Evolutionary conservation across 1,140 invertebrate species (phyloP).

Genomic region (Halotydeus destructor): DNA sequence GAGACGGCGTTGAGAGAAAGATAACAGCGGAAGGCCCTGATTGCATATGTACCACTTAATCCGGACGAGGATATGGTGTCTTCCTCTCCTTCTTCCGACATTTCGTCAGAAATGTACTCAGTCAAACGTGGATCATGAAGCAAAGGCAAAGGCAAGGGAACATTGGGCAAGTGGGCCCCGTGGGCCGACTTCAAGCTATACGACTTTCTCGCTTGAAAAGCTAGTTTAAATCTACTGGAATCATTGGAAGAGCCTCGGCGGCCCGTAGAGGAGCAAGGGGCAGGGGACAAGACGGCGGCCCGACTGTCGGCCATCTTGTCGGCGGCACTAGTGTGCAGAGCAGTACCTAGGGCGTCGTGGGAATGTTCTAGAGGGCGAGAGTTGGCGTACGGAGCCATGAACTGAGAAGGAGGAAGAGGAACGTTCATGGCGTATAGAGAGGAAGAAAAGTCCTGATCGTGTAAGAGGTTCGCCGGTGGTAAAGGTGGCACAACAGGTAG

Average conservation of each 20-base stretch:
- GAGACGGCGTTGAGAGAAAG: neutral
- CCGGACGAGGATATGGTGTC: constrained; percentile 21
- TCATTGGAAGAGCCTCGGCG: no score
- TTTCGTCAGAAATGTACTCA: constrained; percentile 16
- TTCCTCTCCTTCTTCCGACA: constrained; percentile 16
- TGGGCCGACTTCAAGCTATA: constrained; percentile 22
- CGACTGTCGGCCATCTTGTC: constrained; percentile 16
- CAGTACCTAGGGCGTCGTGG: constrained; percentile 5
- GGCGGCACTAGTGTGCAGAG: constrained; percentile 15
- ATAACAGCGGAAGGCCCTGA: no score
- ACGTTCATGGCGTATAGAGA: constrained; percentile 3
- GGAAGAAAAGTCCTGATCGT: neutral
- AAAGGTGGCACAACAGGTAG: no score
- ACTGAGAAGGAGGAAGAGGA: constrained; percentile 5
- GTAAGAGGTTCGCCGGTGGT: no score
- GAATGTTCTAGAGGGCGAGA: constrained; percentile 1
- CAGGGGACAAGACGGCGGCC: constrained; percentile 2
- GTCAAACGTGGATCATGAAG: constrained; percentile 12
- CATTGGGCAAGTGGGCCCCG: no score
- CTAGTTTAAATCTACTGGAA: no score
- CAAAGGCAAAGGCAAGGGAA: constrained; percentile 9
- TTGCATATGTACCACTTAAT: no score
- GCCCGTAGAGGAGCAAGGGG: constrained; percentile 10
- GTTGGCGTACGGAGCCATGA: neutral
- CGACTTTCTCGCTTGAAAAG: constrained; percentile 24